Base-by-base conservation (phyloP, 2,113 vertebrate species). In the Daphoenositta chrysoptera region DNA sequence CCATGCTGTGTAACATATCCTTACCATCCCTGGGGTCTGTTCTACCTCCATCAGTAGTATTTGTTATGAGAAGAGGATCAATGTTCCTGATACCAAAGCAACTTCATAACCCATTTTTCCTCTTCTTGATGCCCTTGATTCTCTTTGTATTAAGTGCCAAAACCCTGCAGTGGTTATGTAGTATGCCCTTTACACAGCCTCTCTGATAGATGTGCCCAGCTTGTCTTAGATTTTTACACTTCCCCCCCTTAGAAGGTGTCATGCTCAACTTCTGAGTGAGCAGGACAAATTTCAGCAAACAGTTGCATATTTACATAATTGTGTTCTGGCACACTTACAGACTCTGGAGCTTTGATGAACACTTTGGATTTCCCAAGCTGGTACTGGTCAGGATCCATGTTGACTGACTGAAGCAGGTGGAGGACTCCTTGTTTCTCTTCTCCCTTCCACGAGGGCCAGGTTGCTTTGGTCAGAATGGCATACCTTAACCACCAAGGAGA, bases 311-410 rank as follows among this genome's bases (percentile, higher is more conserved):
- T 37, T 50, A 53, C 56, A 91, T 71, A 76, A 24, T 3, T 2
- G 2, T 16, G 22, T 66, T 72, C 53, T 87, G 63, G 27, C 13
- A 37, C n/a, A 97, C 99, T 94, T 97, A 99, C 99, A 86, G 99
- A 99, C 95, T 99, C 99, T 0, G 99, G 99, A 70, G 99, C 99
- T 98, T 99, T 99, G 87, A 99, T 98, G 97, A 99, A 99, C 94
- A 99, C 91, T 94, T 99, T 99, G 71, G 98, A 98, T 83, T 96
- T 98, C 26, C 99, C 99, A 0, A 99, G 98, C 97, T 99, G 99
- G 98, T 98, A 99, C 93, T 99, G 99, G 94, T 99, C 99, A 69
- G 98, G 97, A 94, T 99, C 99, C 98, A 99, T 99, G 97, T 99
- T 99, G 96, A 99, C 99, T 0, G 99, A 99, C 33, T 98, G 98